Evolutionary conservation across 2,797 vertebrate species (phyloP).

Genomic region (Austrolebias charrua): DNA sequence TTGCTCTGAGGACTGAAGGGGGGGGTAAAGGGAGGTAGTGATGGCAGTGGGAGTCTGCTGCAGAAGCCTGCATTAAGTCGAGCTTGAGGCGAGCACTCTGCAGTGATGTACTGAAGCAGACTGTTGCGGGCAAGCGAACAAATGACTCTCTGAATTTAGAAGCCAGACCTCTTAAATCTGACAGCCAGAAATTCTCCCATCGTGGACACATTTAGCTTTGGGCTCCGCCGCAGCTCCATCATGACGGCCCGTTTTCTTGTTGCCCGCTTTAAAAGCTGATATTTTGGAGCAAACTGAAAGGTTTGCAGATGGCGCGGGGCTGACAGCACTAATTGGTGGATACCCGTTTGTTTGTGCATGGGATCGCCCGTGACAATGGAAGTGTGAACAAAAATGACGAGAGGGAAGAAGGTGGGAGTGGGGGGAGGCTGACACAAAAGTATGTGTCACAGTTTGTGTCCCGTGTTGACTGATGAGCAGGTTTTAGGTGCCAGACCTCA

Average conservation of each 20-base stretch:
- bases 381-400: slow-evolving; percentile 27
- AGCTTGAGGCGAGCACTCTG: slow-evolving; percentile 50
- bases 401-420: slow-evolving; percentile 25
- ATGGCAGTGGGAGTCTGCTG: slow-evolving; percentile 28
- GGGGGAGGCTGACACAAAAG: slow-evolving; percentile 67
- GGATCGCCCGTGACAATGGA: slow-evolving; percentile 33
- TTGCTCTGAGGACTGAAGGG: slow-evolving; percentile 18
- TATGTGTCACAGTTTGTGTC: slow-evolving; percentile 56
- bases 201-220: slow-evolving; percentile 27
- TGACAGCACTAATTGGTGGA: slow-evolving; percentile 57
- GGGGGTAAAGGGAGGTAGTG: slow-evolving; percentile 16
- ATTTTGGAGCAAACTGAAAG: slow-evolving; percentile 31
- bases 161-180: slow-evolving; percentile 37
- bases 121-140: slow-evolving; percentile 30
- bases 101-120: slow-evolving; percentile 40
- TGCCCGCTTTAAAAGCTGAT: slow-evolving; percentile 27
- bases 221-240: slow-evolving; percentile 14
- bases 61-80: slow-evolving; percentile 47
- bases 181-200: slow-evolving; percentile 43
- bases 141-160: slow-evolving; percentile 24
- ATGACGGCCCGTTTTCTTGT: slow-evolving; percentile 25
- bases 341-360: slow-evolving; percentile 49
- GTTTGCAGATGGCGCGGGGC: slow-evolving; percentile 30
- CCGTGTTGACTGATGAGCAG: slow-evolving; percentile 70
- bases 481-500: slow-evolving; percentile 43